Evolutionary conservation across 2,797 vertebrate genomes (phyloP).

Genomic region (Leucoraja ocellata): DNA sequence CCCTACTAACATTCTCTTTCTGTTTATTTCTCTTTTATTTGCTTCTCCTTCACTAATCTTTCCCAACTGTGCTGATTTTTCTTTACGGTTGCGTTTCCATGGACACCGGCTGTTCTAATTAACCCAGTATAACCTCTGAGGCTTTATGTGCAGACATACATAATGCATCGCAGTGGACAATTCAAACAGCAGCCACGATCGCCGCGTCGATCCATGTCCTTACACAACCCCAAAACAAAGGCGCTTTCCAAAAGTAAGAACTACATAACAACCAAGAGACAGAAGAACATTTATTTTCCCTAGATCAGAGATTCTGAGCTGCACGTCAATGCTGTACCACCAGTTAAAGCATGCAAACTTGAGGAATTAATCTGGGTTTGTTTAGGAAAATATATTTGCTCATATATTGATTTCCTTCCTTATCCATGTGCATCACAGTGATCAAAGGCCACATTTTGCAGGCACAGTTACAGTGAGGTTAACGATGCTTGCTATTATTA

Average conservation of each 20-base stretch:
- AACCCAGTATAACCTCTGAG: not conserved
- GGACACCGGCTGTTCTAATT: not conserved
- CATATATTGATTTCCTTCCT: not conserved
- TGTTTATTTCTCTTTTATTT: not conserved
- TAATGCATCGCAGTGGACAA: not conserved
- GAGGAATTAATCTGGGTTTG: not conserved
- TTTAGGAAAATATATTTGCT: not conserved
- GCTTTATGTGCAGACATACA: not conserved
- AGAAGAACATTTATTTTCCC: not conserved
- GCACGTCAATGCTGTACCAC: not conserved
- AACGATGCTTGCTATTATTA: not conserved
- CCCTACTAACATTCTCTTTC: not conserved
- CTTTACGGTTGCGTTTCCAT: not conserved
- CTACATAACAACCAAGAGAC: not conserved
- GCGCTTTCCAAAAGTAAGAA: too few relatives aligned
- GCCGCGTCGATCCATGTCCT: not conserved
- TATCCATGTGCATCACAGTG: not conserved
- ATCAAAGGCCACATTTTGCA: not conserved
- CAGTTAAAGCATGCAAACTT: not conserved
- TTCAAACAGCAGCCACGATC: not conserved
- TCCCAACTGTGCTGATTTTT: not conserved
- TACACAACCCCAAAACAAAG: not conserved
- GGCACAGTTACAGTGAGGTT: not conserved
- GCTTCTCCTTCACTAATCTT: not conserved
- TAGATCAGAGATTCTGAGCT: not conserved